Evolutionary conservation across 1,140 invertebrate species (phyloP), one percentile per base, ranked within the genome.

Genomic region (Drosophila pectinifera): DNA sequence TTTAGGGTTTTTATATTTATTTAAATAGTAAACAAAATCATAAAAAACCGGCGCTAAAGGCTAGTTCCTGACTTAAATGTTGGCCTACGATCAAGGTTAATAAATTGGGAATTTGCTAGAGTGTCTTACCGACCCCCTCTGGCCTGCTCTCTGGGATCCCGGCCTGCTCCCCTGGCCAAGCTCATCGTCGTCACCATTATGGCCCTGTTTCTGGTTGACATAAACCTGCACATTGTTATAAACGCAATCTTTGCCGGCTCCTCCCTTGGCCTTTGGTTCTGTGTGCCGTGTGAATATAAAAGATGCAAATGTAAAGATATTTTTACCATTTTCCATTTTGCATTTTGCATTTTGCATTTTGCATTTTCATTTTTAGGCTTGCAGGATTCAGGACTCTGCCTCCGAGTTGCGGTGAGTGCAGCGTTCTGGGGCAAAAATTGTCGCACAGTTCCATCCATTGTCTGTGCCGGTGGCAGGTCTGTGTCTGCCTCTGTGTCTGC

Each of bases 301-400:
- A 85, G 81, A 85, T 85, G 81, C 82, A 85, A 85, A 86, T 85
- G 73, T 63, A 86, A 78, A 86, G 82, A 86, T 85, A 86, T 86
- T 85, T 81, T 80, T 76, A 68, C 55, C 65, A 70, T 79, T 76
- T 74, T 70, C 65, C 73, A 67, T 84, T 51, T 36, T 34, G 6
- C 18, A 53, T 34, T 51, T 51, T 31, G 11, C 70, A n/a, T n/a
- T n/a, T n/a, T n/a, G n/a, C n/a, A 74, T 80, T 79, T 76, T 76
- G 62, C 73, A 68, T 84, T 84, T 86, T 59, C 69, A 81, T 86
- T 86, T 74, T 49, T 72, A 46, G 54, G 51, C 58, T 46, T 26
- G 42, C 68, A 62, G 58, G 41, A 46, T 26, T 43, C 41, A 42
- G 49, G 49, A 38, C 41, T 59, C 38, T 24, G n/a, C 31, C 22